These are phyloP conservation scores for Drosophila demipolita DNA, from an alignment of 2,888 invertebrate genomes.

Conservation along the genomic window DNA sequence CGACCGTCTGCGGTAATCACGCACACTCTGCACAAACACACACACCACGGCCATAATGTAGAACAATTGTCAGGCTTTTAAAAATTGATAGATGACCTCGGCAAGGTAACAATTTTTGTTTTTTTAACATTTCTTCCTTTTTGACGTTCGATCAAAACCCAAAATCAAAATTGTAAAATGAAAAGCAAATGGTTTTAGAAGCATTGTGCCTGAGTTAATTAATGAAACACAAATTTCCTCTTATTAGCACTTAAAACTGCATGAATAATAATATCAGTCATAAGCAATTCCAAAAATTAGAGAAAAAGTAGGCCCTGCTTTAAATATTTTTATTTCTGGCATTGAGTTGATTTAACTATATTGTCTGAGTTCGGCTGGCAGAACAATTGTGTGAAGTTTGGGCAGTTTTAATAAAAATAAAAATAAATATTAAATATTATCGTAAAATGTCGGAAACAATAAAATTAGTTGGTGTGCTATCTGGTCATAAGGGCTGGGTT, in stretches of 20 bases:
- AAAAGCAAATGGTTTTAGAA: background rate
- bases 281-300: background rate
- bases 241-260: background rate
- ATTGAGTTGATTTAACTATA: background rate
- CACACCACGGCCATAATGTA: constrained; percentile 31
- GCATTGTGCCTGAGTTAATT: background rate
- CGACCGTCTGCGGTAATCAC: constrained; percentile 17
- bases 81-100: constrained; percentile 66
- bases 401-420: background rate
- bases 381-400: background rate
- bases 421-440: background rate
- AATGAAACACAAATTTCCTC: background rate
- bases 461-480: constrained; percentile 96
- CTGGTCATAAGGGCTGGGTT: constrained; percentile 99
- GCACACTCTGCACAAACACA: constrained; percentile 2
- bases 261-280: background rate
- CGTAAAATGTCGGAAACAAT: constrained; percentile 92
- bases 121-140: background rate
- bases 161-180: background rate
- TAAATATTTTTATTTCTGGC: background rate
- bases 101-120: constrained; percentile 39
- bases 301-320: background rate
- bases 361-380: background rate
- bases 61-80: constrained; percentile 56
- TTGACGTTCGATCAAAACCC: background rate